These are phyloP conservation scores for Leucoraja ocellata DNA, from an alignment of 2,797 vertebrate species.

Conservation along the genomic window DNA sequence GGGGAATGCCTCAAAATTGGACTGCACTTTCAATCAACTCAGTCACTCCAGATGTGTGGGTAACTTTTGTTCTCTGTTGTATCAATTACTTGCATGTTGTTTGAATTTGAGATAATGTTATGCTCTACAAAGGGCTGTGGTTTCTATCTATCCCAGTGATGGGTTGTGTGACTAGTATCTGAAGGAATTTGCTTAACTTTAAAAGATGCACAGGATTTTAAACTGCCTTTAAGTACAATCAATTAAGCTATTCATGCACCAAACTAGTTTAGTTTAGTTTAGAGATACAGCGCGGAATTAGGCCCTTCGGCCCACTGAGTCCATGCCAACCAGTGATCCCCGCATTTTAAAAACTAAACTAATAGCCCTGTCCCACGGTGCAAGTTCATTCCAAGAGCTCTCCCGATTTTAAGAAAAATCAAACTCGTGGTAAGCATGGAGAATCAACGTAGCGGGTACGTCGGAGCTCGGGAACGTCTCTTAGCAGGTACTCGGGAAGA, in stretches of 20 bases:
- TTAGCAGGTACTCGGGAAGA: too few species aligned
- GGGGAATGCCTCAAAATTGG: not conserved
- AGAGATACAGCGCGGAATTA: too few species aligned
- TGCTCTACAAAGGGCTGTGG: not conserved
- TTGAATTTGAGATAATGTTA: not conserved
- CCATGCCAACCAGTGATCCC: too few species aligned
- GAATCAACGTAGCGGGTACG: too few species aligned
- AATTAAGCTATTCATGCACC: not conserved
- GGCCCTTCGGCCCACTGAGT: too few species aligned
- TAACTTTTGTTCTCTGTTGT: not conserved
- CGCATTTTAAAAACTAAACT: too few species aligned
- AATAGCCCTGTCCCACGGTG: too few species aligned
- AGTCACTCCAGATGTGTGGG: not conserved
- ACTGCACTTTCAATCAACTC: not conserved
- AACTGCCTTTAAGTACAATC: not conserved
- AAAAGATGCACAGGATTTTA: not conserved
- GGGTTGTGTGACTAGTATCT: not conserved
- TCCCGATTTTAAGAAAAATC: too few species aligned
- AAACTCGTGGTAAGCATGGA: too few species aligned
- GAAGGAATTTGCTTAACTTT: not conserved
- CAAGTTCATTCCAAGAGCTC: too few species aligned
- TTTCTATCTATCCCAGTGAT: not conserved
- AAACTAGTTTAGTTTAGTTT: not conserved
- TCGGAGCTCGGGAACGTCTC: too few species aligned
- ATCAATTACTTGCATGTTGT: not conserved